Percentiles rank a stretch among this genome's conserved stretches.
phyloP scores from a whole-genome alignment of 1,140 invertebrate genomes.

The Notospermus geniculatus region DNA sequence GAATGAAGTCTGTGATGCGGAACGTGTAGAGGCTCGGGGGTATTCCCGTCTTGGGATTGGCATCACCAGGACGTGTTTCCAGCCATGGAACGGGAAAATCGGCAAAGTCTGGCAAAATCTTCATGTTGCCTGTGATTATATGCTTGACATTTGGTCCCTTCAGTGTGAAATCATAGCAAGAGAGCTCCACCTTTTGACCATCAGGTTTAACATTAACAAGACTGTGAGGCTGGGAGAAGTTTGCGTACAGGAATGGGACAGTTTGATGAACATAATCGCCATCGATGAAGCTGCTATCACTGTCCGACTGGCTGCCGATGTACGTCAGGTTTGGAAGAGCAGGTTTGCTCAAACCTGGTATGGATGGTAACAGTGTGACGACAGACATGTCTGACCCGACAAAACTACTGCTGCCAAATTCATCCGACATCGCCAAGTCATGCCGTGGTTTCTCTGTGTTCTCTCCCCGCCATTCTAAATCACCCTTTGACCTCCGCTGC shows the following conservation, averaged over 20 bases:
- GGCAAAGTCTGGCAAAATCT: conserved; percentile 40
- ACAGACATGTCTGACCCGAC: too few relatives aligned
- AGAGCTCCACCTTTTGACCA: conserved; percentile 60
- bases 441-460: too few relatives aligned
- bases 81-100: conserved; percentile 61
- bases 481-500: conserved; percentile 10
- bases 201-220: conserved; percentile 61
- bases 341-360: background rate
- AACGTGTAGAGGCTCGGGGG: conserved; percentile 72
- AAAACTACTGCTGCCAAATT: background rate
- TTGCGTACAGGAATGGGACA: conserved; percentile 61
- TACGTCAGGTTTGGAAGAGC: too few relatives aligned
- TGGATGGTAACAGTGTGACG: background rate
- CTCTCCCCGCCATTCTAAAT: conserved; percentile 17
- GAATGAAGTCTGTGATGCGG: conserved; percentile 53
- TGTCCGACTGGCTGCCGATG: too few relatives aligned
- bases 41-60: conserved; percentile 75
- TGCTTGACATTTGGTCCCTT: conserved; percentile 38
- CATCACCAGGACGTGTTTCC: conserved; percentile 70
- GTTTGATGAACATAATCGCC: too few relatives aligned
- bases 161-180: conserved; percentile 57
- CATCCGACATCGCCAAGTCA: background rate
- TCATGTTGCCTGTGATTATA: conserved; percentile 29
- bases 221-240: conserved; percentile 65
- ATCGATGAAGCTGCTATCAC: too few relatives aligned